phyloP scores from a whole-genome alignment of 2,797 vertebrate species.

The Acrossocheilus fasciatus region DNA sequence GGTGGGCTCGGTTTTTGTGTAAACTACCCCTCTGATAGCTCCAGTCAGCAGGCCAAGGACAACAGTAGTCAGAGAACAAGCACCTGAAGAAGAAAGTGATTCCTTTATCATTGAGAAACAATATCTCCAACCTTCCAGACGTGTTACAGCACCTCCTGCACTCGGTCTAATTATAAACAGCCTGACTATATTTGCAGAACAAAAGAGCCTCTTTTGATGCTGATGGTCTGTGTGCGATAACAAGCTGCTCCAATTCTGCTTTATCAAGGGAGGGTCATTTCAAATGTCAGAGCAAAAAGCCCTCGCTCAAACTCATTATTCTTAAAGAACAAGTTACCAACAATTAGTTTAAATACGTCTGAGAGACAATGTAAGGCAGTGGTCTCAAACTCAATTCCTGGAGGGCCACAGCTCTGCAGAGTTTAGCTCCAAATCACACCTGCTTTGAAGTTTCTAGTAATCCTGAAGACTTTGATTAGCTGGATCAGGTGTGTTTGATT shows the following conservation, averaged over 20 bases:
- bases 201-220: conserved; percentile 28
- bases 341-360: neutral
- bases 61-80: neutral
- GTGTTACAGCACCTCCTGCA: conserved; percentile 14
- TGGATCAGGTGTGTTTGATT: no score
- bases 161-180: conserved; percentile 47
- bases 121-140: neutral
- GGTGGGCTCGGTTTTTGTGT: neutral
- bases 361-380: neutral
- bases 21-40: neutral
- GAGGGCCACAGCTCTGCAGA: no score
- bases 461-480: no score
- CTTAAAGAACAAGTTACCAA: neutral
- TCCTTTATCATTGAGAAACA: neutral
- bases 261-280: neutral
- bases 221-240: conserved; percentile 51
- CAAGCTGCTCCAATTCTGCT: conserved; percentile 27
- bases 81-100: neutral
- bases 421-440: no score
- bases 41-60: neutral
- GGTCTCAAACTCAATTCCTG: no score
- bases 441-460: no score
- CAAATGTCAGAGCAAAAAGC: neutral
- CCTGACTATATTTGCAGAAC: conserved; percentile 49
- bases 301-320: neutral